Conservation (phyloP, 2,113 vertebrate species). For the Sinocyclocheilus anophthalmus region DNA sequence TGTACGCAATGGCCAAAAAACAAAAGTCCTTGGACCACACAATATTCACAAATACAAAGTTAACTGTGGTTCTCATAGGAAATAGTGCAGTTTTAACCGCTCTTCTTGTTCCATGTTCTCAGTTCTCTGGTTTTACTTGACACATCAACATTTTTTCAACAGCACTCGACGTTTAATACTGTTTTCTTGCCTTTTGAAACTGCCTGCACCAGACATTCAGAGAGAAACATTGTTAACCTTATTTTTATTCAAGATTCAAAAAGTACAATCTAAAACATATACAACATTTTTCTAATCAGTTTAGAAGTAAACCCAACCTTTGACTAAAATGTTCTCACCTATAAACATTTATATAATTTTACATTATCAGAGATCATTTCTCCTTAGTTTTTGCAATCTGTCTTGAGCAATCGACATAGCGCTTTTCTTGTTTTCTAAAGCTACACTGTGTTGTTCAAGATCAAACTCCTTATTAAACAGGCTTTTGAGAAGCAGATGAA, state of each 20-base stretch:
- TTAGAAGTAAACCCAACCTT: background rate
- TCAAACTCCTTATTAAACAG: background rate
- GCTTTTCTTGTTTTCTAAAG: slow-evolving; percentile 3
- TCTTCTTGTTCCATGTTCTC: slow-evolving; percentile 46
- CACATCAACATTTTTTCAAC: slow-evolving; percentile 54
- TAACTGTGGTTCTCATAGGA: slow-evolving; percentile 50
- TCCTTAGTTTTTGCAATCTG: background rate
- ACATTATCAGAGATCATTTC: background rate
- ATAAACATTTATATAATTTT: background rate
- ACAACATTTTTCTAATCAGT: background rate
- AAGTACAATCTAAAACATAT: background rate
- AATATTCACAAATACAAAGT: slow-evolving; percentile 33
- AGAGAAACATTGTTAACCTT: slow-evolving; percentile 58
- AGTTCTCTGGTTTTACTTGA: slow-evolving; percentile 50
- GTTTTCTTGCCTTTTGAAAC: slow-evolving; percentile 21
- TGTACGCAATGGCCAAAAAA: background rate
- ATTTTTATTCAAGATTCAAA: background rate
- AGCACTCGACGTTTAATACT: background rate
- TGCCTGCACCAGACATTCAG: slow-evolving; percentile 47
- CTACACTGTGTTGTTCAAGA: background rate
- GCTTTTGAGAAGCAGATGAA: slow-evolving; percentile 23
- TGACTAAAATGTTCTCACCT: background rate
- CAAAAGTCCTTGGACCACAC: background rate
- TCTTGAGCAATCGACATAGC: background rate
- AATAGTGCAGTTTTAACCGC: slow-evolving; percentile 55